A percentile compares a stretch with the other conserved stretches of the same genome.
Evolutionary conservation across 2,797 vertebrate species (phyloP).

Genomic region (Distichodus sexfasciatus): DNA sequence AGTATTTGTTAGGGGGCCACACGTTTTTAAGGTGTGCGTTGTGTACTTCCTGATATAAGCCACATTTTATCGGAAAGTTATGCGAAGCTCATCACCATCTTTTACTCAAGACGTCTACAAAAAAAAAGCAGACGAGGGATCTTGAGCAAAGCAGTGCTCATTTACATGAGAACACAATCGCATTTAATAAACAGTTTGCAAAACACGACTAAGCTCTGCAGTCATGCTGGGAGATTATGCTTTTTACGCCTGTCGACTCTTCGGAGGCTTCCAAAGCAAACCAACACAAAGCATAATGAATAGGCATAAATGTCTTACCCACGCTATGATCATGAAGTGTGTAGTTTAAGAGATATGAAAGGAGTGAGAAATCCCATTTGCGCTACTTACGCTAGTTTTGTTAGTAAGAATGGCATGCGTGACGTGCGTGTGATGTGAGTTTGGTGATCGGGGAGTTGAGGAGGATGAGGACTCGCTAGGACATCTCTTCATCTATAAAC

Average conservation of each 20-base stretch:
- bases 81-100: conserved; percentile 26
- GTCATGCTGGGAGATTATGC: conserved; percentile 9
- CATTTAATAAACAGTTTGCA: conserved; percentile 39
- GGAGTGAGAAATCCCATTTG: neutral
- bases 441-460: neutral
- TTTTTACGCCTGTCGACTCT: neutral
- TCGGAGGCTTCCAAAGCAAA: conserved; percentile 1
- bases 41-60: conserved; percentile 43
- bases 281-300: conserved; percentile 20
- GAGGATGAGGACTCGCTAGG: conserved; percentile 9
- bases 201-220: conserved; percentile 22
- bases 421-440: neutral
- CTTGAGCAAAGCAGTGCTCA: neutral
- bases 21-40: conserved; percentile 33
- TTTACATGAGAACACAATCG: conserved; percentile 31
- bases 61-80: conserved; percentile 33
- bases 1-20: conserved; percentile 37
- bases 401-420: neutral
- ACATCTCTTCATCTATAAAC: conserved; percentile 48
- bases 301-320: conserved; percentile 1
- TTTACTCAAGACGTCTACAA: conserved; percentile 25
- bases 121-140: conserved; percentile 16
- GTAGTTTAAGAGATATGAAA: neutral
- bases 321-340: conserved; percentile 18
- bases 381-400: neutral